These are phyloP conservation scores for Crotalus viridis DNA, from an alignment of 2,113 vertebrate genomes.

Conservation along the genomic window DNA sequence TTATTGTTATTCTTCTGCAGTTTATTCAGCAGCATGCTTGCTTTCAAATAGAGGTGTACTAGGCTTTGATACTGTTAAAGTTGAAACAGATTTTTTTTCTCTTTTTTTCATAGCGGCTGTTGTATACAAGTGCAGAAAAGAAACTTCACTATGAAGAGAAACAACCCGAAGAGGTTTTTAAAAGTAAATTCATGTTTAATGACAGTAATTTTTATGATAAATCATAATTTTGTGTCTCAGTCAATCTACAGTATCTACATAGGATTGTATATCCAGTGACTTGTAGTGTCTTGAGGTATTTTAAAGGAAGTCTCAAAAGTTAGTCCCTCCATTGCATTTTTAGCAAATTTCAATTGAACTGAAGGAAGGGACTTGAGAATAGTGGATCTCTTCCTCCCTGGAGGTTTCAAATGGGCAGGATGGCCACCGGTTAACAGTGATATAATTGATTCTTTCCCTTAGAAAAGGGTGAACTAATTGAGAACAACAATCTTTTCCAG, in stretches of 20 bases:
- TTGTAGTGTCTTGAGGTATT: not conserved
- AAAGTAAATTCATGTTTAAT: slow-evolving; percentile 49
- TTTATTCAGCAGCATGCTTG: not conserved
- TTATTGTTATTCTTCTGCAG: not conserved
- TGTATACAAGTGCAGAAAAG: slow-evolving; percentile 31
- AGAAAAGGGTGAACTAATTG: not conserved
- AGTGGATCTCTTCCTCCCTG: not conserved
- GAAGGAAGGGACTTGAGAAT: not conserved
- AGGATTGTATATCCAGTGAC: not conserved
- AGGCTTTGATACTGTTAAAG: not conserved
- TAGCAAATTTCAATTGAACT: not conserved
- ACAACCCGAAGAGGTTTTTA: slow-evolving; percentile 34
- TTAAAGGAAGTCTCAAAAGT: not conserved
- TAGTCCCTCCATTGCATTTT: not conserved
- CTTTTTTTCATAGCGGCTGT: slow-evolving; percentile 24
- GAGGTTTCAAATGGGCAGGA: not conserved
- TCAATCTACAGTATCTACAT: not conserved
- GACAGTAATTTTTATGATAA: not conserved
- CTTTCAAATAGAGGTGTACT: not conserved
- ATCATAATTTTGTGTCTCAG: not conserved
- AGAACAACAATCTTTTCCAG: not conserved
- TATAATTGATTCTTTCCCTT: not conserved
- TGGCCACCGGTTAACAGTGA: not conserved
- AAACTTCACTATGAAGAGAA: slow-evolving; percentile 38
- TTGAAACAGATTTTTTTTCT: slow-evolving; percentile 26